A percentile compares a stretch with the other conserved stretches of the same genome.
Conservation (phyloP, 1,140 invertebrate species). For the Sycophila sp. region DNA sequence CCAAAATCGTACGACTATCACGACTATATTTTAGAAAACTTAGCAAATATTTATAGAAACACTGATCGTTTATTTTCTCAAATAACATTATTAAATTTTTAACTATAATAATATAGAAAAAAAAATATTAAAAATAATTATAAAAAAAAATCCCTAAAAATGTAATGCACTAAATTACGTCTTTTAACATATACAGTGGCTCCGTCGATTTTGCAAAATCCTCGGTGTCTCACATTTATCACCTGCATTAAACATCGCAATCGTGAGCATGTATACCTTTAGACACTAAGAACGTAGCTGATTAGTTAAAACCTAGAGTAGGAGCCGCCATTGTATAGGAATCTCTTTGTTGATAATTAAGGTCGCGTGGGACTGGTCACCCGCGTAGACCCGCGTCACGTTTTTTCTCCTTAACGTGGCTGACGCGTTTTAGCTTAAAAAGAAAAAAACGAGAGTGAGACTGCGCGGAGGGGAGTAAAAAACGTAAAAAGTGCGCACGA, state of each 20-base stretch:
- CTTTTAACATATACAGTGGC: not conserved
- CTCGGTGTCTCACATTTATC: constrained; percentile 45
- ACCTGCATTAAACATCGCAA: constrained; percentile 52
- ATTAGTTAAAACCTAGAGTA: constrained; percentile 60
- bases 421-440: constrained; percentile 30
- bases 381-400: constrained; percentile 15
- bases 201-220: constrained; percentile 21
- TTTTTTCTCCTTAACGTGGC: constrained; percentile 34
- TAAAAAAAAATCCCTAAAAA: constrained; percentile 1
- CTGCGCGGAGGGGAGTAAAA: constrained; percentile 32
- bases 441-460: constrained; percentile 35
- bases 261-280: constrained; percentile 66
- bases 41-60: not conserved
- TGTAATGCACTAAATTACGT: too few species aligned
- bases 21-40: constrained; percentile 10
- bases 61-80: not conserved
- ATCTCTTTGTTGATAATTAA: constrained; percentile 63
- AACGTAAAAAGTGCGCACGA: constrained; percentile 46
- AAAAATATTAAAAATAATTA: constrained; percentile 3
- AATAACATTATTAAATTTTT: not conserved
- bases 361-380: constrained; percentile 46
- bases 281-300: constrained; percentile 62
- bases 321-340: constrained; percentile 60
- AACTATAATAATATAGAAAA: not conserved
- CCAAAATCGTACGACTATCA: not conserved